Percentiles rank a stretch among this genome's conserved stretches.
These are phyloP conservation scores for Spilogale gracilis DNA, from an alignment of 2,113 vertebrate species.

Conservation along the genomic window DNA sequence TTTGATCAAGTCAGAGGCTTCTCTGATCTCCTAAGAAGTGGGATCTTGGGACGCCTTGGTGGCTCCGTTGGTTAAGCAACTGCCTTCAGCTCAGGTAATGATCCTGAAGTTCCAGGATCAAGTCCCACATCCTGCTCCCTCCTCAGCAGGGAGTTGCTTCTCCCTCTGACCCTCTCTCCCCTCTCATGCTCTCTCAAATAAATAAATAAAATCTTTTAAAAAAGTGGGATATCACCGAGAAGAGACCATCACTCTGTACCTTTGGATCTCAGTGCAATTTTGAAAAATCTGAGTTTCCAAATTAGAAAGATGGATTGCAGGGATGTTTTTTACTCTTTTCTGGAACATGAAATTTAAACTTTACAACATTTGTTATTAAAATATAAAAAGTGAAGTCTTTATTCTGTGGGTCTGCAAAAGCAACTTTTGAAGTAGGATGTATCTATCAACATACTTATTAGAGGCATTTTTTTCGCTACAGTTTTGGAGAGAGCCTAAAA, in stretches of 20 bases:
- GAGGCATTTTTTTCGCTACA: conserved; percentile 39
- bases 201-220: no score
- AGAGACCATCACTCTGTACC: neutral
- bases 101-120: no score
- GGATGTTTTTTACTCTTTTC: conserved; percentile 8
- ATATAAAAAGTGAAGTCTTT: conserved; percentile 64
- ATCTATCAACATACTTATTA: conserved; percentile 80
- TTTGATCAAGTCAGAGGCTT: neutral
- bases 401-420: conserved; percentile 51
- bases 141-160: no score
- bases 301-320: neutral
- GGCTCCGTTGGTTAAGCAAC: no score
- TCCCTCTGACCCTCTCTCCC: no score
- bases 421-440: conserved; percentile 73
- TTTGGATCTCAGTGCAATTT: neutral
- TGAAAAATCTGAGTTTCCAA: conserved; percentile 46
- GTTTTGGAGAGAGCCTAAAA: conserved; percentile 74
- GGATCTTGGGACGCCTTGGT: neutral
- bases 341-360: conserved; percentile 61
- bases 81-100: no score
- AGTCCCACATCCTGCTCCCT: no score
- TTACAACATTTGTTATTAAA: conserved; percentile 49
- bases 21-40: neutral
- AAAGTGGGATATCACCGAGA: neutral
- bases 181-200: no score